These are phyloP conservation scores for Ovibos moschatus DNA, from an alignment of 2,113 vertebrate species.

Conservation along the genomic window DNA sequence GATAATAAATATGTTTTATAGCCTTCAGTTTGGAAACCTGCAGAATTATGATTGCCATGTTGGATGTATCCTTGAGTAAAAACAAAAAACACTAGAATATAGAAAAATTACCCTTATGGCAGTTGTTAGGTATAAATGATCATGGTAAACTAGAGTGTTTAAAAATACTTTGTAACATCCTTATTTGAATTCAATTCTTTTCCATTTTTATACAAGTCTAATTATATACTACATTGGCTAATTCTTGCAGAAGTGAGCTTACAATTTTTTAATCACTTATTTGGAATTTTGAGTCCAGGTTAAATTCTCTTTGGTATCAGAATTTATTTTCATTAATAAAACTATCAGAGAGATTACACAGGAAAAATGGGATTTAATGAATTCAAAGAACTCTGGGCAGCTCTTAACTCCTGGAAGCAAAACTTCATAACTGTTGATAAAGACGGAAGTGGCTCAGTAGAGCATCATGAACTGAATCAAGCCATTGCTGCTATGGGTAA, in stretches of 20 bases:
- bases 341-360: conserved; percentile 85
- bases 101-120: conserved; percentile 27
- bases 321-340: conserved; percentile 80
- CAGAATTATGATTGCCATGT: conserved; percentile 92
- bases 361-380: conserved; percentile 95
- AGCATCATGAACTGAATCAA: conserved; percentile 88
- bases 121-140: not conserved
- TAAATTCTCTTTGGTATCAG: not conserved
- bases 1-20: conserved; percentile 69
- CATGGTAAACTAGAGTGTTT: conserved; percentile 1
- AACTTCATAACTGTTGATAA: conserved; percentile 91
- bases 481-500: conserved; percentile 89
- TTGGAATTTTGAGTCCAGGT: not conserved
- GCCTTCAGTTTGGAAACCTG: conserved; percentile 93
- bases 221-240: not conserved
- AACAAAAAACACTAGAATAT: not conserved
- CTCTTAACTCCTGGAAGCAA: conserved; percentile 92
- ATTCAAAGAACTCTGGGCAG: conserved; percentile 92
- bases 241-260: not conserved
- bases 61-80: conserved; percentile 90
- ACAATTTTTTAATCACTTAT: not conserved
- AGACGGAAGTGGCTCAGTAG: conserved; percentile 89
- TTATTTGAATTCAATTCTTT: conserved; percentile 28
- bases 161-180: conserved; percentile 28
- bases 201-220: not conserved